These are phyloP conservation scores for Thinocorus orbignyianus DNA, from an alignment of 2,113 vertebrate genomes.

Conservation along the genomic window DNA sequence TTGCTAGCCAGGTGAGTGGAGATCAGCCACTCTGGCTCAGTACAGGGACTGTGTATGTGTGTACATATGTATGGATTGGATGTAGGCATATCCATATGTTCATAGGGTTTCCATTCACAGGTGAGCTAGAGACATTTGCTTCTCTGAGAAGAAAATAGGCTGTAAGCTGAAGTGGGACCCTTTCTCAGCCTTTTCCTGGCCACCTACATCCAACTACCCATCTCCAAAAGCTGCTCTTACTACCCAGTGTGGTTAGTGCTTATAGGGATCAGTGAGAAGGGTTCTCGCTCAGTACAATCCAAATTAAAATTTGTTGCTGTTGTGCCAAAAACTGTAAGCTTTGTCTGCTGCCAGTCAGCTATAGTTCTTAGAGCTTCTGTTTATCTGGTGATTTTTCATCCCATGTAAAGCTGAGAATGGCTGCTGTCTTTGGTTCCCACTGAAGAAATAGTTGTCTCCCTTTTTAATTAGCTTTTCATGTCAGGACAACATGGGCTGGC, in stretches of 20 bases:
- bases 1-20: background rate
- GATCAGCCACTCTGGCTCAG: rapidly evolving
- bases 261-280: background rate
- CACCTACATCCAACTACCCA: background rate
- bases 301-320: background rate
- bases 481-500: background rate
- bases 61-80: rapidly evolving
- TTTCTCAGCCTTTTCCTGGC: background rate
- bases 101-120: background rate
- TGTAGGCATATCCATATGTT: background rate
- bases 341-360: background rate
- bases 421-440: background rate
- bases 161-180: background rate
- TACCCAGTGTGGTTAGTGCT: background rate
- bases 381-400: background rate
- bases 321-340: background rate
- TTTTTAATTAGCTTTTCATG: background rate
- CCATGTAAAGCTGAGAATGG: background rate
- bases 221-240: background rate
- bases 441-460: background rate
- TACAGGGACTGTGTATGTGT: too few species aligned
- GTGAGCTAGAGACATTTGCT: background rate
- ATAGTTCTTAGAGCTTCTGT: background rate
- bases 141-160: background rate
- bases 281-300: background rate